These are phyloP conservation scores for Sesia apiformis DNA, from an alignment of 2,888 invertebrate genomes.

Conservation along the genomic window DNA sequence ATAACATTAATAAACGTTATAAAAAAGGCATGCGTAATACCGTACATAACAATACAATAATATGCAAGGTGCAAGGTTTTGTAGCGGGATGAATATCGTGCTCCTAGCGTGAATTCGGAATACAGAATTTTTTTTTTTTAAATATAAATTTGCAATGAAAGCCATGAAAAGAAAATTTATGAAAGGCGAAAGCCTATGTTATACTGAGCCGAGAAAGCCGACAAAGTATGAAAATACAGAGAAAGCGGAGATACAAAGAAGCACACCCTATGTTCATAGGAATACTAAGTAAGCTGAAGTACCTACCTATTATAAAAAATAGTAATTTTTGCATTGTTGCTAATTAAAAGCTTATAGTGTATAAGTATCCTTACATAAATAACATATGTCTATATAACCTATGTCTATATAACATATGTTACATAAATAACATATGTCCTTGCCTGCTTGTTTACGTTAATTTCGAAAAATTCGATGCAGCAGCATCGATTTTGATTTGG, in stretches of 20 bases:
- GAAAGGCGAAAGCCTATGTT: conserved; percentile 1
- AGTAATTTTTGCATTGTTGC: no score
- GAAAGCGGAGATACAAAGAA: neutral
- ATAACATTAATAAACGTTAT: neutral
- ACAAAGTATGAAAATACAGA: neutral
- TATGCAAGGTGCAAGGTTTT: conserved; percentile 1
- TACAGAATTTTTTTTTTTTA: neutral
- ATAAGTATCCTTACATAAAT: no score
- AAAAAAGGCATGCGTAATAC: conserved; percentile 2
- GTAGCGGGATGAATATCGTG: conserved; percentile 4
- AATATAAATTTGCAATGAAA: conserved; percentile 1
- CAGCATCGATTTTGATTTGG: no score
- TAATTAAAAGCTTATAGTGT: no score
- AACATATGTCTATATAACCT: no score
- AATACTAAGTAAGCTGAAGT: no score
- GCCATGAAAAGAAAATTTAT: conserved; percentile 5
- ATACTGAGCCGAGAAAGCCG: neutral
- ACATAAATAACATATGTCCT: no score
- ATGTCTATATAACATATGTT: no score
- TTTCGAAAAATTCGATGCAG: no score
- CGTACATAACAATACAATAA: neutral
- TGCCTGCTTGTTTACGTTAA: no score
- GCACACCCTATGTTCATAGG: neutral
- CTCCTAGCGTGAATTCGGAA: conserved; percentile 3
- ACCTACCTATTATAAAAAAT: no score